These are phyloP conservation scores for Propithecus deckenii DNA, from an alignment of 2,797 vertebrate species.

Conservation along the genomic window DNA sequence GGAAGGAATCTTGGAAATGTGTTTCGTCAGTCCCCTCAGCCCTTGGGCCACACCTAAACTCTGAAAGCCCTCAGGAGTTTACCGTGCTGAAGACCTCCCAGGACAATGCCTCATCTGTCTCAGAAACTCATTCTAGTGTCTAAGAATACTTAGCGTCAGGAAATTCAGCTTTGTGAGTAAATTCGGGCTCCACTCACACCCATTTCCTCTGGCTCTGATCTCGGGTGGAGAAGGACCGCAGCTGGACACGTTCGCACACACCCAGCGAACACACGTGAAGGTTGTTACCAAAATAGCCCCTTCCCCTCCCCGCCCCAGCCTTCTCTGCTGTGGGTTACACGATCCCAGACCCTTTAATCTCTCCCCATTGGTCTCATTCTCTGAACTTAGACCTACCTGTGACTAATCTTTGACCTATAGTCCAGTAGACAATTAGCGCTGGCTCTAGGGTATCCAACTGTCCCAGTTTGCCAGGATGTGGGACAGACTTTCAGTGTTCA, in stretches of 20 bases:
- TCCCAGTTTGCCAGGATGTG: not conserved
- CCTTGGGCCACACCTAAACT: constrained; percentile 1
- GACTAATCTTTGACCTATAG: not conserved
- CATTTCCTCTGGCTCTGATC: constrained; percentile 72
- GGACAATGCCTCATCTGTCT: constrained; percentile 54
- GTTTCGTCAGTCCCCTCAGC: not conserved
- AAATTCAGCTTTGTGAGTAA: constrained; percentile 54
- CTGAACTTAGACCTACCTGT: not conserved
- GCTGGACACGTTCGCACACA: not conserved
- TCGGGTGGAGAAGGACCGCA: not conserved
- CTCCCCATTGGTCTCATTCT: not conserved
- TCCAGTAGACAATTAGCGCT: not conserved
- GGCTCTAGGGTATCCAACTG: not conserved
- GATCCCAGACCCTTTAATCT: not conserved
- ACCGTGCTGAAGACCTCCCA: not conserved
- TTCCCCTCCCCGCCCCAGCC: fast-evolving
- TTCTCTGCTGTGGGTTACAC: not conserved
- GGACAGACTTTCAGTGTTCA: not conserved
- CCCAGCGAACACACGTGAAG: not conserved
- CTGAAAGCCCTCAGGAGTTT: not conserved
- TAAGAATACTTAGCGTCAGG: constrained; percentile 73
- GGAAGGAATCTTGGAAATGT: not conserved
- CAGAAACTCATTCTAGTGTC: constrained; percentile 35
- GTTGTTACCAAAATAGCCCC: not conserved
- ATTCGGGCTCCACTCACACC: constrained; percentile 23